These are phyloP conservation scores for Xiphophorus maculatus DNA, from an alignment of 2,113 vertebrate genomes.

Conservation along the genomic window DNA sequence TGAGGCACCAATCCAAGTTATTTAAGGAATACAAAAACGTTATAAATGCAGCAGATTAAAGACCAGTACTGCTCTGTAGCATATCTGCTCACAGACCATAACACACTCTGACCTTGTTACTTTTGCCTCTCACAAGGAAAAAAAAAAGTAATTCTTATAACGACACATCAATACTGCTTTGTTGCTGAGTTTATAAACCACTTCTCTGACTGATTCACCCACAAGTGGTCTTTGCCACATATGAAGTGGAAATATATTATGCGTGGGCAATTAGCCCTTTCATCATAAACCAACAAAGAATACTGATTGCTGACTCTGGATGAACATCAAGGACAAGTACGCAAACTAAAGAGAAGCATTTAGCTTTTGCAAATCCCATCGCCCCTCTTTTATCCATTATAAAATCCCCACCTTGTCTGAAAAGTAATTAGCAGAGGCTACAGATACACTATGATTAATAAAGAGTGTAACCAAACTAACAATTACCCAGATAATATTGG, in stretches of 20 bases:
- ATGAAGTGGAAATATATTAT: slow-evolving; percentile 40
- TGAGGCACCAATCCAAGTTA: neutral
- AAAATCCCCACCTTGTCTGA: slow-evolving; percentile 17
- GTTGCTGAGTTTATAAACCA: slow-evolving; percentile 49
- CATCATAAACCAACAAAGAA: slow-evolving; percentile 18
- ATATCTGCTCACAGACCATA: slow-evolving; percentile 61
- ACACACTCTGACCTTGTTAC: slow-evolving; percentile 27
- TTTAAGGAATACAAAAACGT: slow-evolving; percentile 1
- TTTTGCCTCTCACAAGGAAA: slow-evolving; percentile 72
- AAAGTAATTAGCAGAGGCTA: slow-evolving; percentile 52
- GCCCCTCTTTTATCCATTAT: slow-evolving; percentile 1
- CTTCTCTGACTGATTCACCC: slow-evolving; percentile 25
- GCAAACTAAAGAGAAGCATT: slow-evolving; percentile 2
- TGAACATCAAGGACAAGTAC: neutral
- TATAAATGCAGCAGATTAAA: slow-evolving; percentile 39
- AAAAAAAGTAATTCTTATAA: slow-evolving; percentile 38
- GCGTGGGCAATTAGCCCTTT: slow-evolving; percentile 54
- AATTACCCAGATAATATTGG: slow-evolving; percentile 43
- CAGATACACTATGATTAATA: slow-evolving; percentile 51
- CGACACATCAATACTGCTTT: slow-evolving; percentile 61
- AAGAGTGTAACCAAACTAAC: slow-evolving; percentile 53
- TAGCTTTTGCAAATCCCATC: slow-evolving; percentile 3
- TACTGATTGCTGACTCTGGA: slow-evolving; percentile 5
- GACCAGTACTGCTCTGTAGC: slow-evolving; percentile 13
- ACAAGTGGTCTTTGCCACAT: slow-evolving; percentile 47